A percentile compares a stretch with the other conserved stretches of the same genome.
Evolutionary conservation across 23 tunicate species (phyloP).

Genomic region (Styela plicata): DNA sequence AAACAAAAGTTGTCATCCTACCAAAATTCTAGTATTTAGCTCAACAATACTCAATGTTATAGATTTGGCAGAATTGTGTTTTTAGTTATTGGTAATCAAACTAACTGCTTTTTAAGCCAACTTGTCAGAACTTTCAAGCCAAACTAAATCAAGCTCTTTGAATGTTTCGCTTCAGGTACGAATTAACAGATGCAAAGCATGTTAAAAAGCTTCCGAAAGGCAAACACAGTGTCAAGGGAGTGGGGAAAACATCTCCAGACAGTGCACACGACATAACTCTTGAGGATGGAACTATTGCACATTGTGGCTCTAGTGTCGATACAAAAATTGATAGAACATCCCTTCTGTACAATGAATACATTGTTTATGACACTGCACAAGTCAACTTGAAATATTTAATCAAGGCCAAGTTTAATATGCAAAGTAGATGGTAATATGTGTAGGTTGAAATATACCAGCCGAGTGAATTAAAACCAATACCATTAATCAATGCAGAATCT

Average conservation of each 20-base stretch:
- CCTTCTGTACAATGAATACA: constrained; percentile 92
- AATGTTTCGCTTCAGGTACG: constrained; percentile 75
- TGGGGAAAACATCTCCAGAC: constrained; percentile 77
- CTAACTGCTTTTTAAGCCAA: too few species aligned
- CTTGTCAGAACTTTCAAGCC: too few species aligned
- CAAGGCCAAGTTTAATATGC: constrained; percentile 63
- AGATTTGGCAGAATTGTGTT: too few species aligned
- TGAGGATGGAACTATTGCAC: constrained; percentile 42
- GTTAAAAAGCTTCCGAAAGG: constrained; percentile 84
- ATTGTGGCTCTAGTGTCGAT: constrained; percentile 58
- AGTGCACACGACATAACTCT: constrained; percentile 34
- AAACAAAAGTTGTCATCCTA: too few species aligned
- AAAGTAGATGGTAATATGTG: constrained; percentile 67
- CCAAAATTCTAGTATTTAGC: too few species aligned
- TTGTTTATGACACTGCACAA: constrained; percentile 97
- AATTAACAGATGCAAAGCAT: constrained; percentile 51
- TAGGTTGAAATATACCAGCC: too few species aligned
- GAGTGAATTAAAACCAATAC: too few species aligned
- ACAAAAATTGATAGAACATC: constrained; percentile 37
- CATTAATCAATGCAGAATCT: too few species aligned
- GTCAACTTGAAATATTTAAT: constrained; percentile 86
- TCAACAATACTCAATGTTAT: too few species aligned
- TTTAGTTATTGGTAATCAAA: too few species aligned
- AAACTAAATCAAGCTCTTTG: too few species aligned
- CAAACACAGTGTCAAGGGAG: constrained; percentile 92